Evolutionary conservation across 2,888 invertebrate genomes (phyloP).

Genomic region (Volucella bombylans): DNA sequence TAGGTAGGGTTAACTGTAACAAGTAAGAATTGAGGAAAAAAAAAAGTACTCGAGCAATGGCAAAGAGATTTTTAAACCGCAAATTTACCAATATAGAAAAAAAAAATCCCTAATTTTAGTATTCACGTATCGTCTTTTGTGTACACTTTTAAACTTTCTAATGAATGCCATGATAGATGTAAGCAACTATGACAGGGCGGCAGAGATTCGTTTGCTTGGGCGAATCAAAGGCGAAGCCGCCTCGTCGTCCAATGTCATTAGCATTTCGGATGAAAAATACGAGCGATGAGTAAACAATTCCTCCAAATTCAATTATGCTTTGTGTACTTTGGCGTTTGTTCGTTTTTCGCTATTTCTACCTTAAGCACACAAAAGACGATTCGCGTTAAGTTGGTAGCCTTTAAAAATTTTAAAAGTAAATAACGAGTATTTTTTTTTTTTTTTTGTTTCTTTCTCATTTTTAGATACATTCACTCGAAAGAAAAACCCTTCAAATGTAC

Average conservation of each 20-base stretch:
- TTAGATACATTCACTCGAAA: conserved; percentile 97
- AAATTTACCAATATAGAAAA: conserved; percentile 28
- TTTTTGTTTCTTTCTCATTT: conserved; percentile 83
- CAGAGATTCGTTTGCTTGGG: conserved; percentile 36
- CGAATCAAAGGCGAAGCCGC: conserved; percentile 65
- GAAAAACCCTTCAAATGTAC: conserved; percentile 98
- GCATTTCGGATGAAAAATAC: conserved; percentile 65
- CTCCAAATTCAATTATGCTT: conserved; percentile 57
- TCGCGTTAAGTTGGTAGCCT: conserved; percentile 61
- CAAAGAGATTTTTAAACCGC: conserved; percentile 28
- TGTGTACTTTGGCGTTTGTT: conserved; percentile 54
- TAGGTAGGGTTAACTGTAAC: too few species aligned
- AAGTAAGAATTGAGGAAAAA: background rate
- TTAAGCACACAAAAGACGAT: conserved; percentile 2
- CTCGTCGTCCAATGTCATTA: conserved; percentile 64
- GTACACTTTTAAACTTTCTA: conserved; percentile 69
- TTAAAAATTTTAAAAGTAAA: conserved; percentile 12
- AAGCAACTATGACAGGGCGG: conserved; percentile 14
- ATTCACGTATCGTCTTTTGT: conserved; percentile 62
- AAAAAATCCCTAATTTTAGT: conserved; percentile 45
- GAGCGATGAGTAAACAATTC: conserved; percentile 68
- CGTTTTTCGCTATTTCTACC: conserved; percentile 40
- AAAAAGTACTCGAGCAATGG: background rate
- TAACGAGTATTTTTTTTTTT: conserved; percentile 21
- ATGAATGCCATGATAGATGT: conserved; percentile 67